Evolutionary conservation across 64 coral and sea anemone species (phyloP).

Genomic region (Montipora sp.): DNA sequence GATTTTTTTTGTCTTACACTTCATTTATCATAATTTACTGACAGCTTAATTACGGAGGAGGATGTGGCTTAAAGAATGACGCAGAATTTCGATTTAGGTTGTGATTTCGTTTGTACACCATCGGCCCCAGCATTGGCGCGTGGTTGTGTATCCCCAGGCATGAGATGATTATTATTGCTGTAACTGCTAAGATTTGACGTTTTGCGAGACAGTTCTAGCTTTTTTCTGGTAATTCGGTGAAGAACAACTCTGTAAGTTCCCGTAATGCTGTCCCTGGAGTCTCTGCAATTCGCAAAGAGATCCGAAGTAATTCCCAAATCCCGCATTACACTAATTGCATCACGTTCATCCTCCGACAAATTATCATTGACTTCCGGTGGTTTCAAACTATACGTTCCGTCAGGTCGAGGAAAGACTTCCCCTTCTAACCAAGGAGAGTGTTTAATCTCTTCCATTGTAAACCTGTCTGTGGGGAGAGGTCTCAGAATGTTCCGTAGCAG

Average conservation of each 20-base stretch:
- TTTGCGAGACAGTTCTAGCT: constrained; percentile 77
- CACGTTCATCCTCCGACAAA: constrained; percentile 83
- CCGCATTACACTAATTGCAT: constrained; percentile 60
- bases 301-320: constrained; percentile 89
- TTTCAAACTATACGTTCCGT: constrained; percentile 71
- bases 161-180: constrained; percentile 60
- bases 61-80: constrained; percentile 71
- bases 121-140: constrained; percentile 18
- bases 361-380: constrained; percentile 47
- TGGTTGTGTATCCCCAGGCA: neutral
- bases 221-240: constrained; percentile 88
- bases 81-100: constrained; percentile 96
- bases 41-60: neutral
- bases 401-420: constrained; percentile 80
- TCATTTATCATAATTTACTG: neutral
- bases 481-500: constrained; percentile 91
- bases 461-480: constrained; percentile 89
- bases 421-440: constrained; percentile 83
- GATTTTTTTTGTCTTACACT: neutral
- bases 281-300: constrained; percentile 55
- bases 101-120: constrained; percentile 5
- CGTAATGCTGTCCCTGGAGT: constrained; percentile 84
- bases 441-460: constrained; percentile 93
- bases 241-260: constrained; percentile 94
- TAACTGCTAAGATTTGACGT: constrained; percentile 73